A percentile compares a stretch with the other conserved stretches of the same genome.
These are phyloP conservation scores for Sus scrofa DNA, from an alignment of 2,113 vertebrate genomes.

Conservation along the genomic window DNA sequence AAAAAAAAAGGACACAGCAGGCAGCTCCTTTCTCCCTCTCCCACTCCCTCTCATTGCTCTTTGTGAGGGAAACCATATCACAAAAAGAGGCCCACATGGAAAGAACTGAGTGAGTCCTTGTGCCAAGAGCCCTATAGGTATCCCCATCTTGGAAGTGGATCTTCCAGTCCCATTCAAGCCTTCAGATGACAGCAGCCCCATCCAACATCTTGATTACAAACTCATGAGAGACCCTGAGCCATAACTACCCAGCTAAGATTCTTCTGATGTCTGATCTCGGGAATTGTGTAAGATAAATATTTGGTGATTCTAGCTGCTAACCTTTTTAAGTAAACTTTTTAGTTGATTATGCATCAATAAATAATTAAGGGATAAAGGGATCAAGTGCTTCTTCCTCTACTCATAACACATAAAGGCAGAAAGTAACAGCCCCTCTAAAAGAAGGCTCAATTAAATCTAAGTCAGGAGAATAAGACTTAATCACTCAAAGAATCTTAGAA, in stretches of 20 bases:
- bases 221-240: not conserved
- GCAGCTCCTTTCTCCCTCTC: not conserved
- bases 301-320: not conserved
- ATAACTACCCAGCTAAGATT: not conserved
- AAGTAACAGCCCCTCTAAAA: not conserved
- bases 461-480: not conserved
- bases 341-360: not conserved
- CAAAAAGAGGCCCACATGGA: not conserved
- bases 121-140: not conserved
- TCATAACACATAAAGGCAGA: not conserved
- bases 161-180: not conserved
- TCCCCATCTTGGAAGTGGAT: not conserved
- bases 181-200: not conserved
- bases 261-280: not conserved
- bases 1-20: accelerated
- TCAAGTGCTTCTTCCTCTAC: not conserved
- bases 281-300: not conserved
- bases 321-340: not conserved
- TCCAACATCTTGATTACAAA: not conserved
- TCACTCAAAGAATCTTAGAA: not conserved
- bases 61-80: not conserved
- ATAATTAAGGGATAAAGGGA: not conserved
- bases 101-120: not conserved
- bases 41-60: not conserved
- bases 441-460: not conserved